Conservation (phyloP, 2,888 invertebrate species). For the Leptodirus hochenwartii region DNA sequence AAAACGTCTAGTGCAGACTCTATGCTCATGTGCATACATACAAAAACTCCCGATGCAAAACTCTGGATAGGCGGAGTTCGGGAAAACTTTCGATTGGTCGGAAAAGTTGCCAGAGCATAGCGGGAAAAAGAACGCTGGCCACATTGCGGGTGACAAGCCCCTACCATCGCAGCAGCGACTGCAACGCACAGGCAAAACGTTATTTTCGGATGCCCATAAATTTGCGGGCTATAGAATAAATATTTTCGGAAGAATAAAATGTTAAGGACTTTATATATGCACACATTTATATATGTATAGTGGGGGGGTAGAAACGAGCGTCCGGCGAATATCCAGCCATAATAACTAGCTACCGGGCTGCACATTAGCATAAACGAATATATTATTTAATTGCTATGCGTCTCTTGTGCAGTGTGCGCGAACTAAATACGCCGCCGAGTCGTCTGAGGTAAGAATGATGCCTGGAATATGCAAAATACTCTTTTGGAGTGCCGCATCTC, state of each 20-base stretch:
- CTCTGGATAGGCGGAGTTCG: slow-evolving; percentile 23
- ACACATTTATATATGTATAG: background rate
- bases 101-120: too few relatives aligned
- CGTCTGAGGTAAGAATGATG: slow-evolving; percentile 13
- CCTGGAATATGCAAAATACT: slow-evolving; percentile 14
- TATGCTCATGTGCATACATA: too few relatives aligned
- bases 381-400: slow-evolving; percentile 25
- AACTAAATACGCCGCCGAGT: background rate
- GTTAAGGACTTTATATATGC: slow-evolving; percentile 30
- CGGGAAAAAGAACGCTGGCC: slow-evolving; percentile 21
- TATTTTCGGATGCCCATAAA: slow-evolving; percentile 31
- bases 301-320: background rate
- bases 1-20: too few relatives aligned
- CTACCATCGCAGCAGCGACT: slow-evolving; percentile 3
- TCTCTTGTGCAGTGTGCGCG: slow-evolving; percentile 5
- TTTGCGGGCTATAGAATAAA: slow-evolving; percentile 29
- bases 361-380: slow-evolving; percentile 29
- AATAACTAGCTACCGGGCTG: background rate
- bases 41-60: slow-evolving; percentile 12
- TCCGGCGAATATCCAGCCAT: background rate
- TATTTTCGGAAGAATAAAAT: slow-evolving; percentile 30
- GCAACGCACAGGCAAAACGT: slow-evolving; percentile 22
- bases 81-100: slow-evolving; percentile 26
- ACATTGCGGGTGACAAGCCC: slow-evolving; percentile 6
- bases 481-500: too few relatives aligned